Base-by-base conservation (phyloP, 1,140 invertebrate species). In the Drosophila athabasca region DNA sequence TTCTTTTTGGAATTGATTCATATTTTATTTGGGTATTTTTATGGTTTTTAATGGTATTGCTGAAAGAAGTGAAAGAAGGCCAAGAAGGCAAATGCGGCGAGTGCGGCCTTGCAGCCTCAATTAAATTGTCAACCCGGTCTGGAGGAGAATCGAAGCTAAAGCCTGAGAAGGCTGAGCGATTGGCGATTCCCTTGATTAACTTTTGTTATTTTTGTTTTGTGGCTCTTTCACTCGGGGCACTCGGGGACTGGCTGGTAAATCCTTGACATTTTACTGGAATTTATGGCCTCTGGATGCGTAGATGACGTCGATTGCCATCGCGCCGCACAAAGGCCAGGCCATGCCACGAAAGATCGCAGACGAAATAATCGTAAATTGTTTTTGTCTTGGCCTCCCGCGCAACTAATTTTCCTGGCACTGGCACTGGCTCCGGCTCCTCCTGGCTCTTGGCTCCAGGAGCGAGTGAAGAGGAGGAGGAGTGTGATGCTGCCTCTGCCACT, bases 361-460 rank as follows among this genome's bases (percentile, higher is more conserved):
- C 73, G 41, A 58, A 83, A 88, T 87, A 88, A 87, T 83, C 79
- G 67, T 87, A 87, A 87, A 87, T 88, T 88, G 62, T 74, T 66
- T 79, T 54, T 46, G 48, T 71, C 68, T 46, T 62, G 60, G 45
- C 67, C 67, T 69, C 67, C 67, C 65, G 35, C 67, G 11, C 67
- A 70, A 69, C 26, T 49, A 43, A 70, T 44, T 70, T 69, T 7
- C 51, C 35, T 39, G 35, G 11, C 35, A 39, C 35, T 39, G 35
- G 24, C 24, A 5, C 24, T 26, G 24, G 24, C 24, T 5, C 4
- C 4, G 24, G 4, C 24, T 26, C 24, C 24, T 24, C 24, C 24
- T 5, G 24, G 11, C 35, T 39, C 11, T 9, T 39, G 35, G 35
- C 35, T 39, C 1, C 35, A 13, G 35, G 0, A 11, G 31, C 17